Evolutionary conservation across 2,113 vertebrate genomes (phyloP).

Genomic region (Proteles cristata): DNA sequence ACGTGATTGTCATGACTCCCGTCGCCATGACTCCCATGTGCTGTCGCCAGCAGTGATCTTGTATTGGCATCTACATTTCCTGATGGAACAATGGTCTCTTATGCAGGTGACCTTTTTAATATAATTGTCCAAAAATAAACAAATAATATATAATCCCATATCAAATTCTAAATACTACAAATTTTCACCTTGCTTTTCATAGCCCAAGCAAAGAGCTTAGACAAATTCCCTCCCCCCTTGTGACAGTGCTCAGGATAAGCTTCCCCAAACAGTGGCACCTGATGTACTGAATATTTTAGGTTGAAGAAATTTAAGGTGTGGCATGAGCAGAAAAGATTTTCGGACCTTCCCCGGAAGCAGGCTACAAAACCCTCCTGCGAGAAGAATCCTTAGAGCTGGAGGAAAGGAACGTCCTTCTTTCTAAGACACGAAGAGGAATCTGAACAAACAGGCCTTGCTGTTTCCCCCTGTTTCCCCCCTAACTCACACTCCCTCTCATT

Average conservation of each 20-base stretch:
- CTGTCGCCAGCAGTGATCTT: background rate
- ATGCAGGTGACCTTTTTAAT: background rate
- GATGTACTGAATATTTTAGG: background rate
- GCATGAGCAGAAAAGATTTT: background rate
- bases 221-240: background rate
- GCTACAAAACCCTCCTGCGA: background rate
- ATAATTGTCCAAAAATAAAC: background rate
- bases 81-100: background rate
- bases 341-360: background rate
- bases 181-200: background rate
- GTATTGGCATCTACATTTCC: background rate
- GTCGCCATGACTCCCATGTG: accelerated
- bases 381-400: background rate
- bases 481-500: background rate
- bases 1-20: background rate
- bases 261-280: background rate
- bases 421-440: background rate
- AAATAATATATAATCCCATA: background rate
- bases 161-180: background rate
- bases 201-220: background rate
- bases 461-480: background rate
- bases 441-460: background rate
- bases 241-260: background rate
- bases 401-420: background rate
- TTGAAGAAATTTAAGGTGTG: background rate